Evolutionary conservation across 1,140 invertebrate genomes (phyloP), one percentile per base, ranked within the genome.

Genomic region (Ips typographus): DNA sequence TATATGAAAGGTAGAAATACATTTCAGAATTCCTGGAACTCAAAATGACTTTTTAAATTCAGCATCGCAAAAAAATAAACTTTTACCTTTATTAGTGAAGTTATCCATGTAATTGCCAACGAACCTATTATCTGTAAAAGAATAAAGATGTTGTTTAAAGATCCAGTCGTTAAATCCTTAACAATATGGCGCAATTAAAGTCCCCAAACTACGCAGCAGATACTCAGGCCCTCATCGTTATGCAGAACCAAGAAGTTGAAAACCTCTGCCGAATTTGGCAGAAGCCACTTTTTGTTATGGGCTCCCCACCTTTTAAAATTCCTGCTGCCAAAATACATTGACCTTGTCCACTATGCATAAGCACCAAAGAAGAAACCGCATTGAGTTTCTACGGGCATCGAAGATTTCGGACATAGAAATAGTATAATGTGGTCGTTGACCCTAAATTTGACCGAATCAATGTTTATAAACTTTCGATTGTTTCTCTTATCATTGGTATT

Each of bases 301-400:
- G 57, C 56, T 68, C 58, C 66, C 66, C 66, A 68, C 59, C 66
- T 68, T 68, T 60, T 40, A 60, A 68, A 68, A 68, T 68, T 68
- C 65, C 65, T 68, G 65, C 56, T 66, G 64, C 64, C 65, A 58
- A 68, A 68, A 68, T 60, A 68, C 65, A 68, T 68, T 68, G 65
- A 68, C 65, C 65, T 68, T 68, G 65, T 68, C 44, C 65, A 61
- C 55, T 68, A 68, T 68, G 57, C 57, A 60, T 60, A 68, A 60
- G 49, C 56, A 58, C 44, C 57, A 7, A 68, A 52, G 47, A 58
- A 68, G 56, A 49, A 60, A 41, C 64, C 39, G 6, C 22, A 41
- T 65, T 56, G 44, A 44, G 43, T 53, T 59, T 68, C 65, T 60
- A 68, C 42, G 47, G 8, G 22, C 22, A 22, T 22, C 58, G 39